A percentile compares a stretch with the other conserved stretches of the same genome.
phyloP scores from a whole-genome alignment of 2,113 vertebrate species.

The Psophia crepitans region DNA sequence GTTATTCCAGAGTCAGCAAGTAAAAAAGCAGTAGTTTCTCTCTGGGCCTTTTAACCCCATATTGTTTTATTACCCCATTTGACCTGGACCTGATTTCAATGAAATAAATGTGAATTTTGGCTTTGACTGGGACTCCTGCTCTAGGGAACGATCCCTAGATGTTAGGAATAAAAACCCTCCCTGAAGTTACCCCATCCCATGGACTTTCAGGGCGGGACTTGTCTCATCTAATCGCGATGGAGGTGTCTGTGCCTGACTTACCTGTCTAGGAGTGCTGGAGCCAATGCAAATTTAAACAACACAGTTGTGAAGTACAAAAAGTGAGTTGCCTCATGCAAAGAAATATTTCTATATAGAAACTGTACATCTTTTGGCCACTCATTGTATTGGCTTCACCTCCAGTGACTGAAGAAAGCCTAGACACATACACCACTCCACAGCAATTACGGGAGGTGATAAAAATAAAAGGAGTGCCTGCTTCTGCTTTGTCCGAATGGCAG shows the following conservation, averaged over 20 bases:
- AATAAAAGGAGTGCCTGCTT: conserved; percentile 2
- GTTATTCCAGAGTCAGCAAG: neutral
- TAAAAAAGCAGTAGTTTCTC: neutral
- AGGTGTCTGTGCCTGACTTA: conserved; percentile 30
- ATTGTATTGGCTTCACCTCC: neutral
- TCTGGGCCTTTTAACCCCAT: neutral
- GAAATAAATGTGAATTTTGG: neutral
- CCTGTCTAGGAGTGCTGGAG: conserved; percentile 51
- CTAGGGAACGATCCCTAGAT: neutral
- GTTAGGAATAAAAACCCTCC: neutral
- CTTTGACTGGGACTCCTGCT: neutral
- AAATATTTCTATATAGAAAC: neutral
- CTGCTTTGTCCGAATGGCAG: neutral
- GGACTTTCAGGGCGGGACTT: neutral
- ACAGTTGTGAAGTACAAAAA: neutral
- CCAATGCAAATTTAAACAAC: conserved; percentile 41
- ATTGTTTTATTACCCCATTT: neutral
- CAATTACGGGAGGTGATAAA: conserved; percentile 29
- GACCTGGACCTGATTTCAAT: neutral
- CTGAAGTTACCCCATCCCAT: neutral
- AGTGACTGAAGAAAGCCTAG: neutral
- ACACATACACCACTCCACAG: neutral
- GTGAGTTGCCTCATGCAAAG: neutral
- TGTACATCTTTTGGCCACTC: neutral
- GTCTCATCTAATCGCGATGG: conserved; percentile 4